Percentiles rank a stretch among this genome's conserved stretches.
These are phyloP conservation scores for Saccostrea cuccullata DNA, from an alignment of 1,140 invertebrate genomes.

Conservation along the genomic window DNA sequence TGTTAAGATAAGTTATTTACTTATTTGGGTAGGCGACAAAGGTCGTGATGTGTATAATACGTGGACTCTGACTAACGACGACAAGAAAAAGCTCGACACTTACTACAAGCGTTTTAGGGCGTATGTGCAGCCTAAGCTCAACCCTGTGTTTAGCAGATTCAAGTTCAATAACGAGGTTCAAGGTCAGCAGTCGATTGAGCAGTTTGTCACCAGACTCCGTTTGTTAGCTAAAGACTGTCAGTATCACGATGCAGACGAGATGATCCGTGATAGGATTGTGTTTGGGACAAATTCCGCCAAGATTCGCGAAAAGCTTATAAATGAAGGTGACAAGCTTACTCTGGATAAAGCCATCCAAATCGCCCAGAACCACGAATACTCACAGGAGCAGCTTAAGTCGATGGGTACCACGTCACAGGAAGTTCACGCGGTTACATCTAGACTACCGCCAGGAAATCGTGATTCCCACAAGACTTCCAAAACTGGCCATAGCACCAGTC, in stretches of 20 bases:
- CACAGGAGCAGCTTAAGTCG: slow-evolving; percentile 43
- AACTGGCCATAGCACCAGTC: not conserved
- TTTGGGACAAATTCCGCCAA: slow-evolving; percentile 47
- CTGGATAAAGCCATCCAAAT: slow-evolving; percentile 56
- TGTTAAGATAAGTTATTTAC: slow-evolving; percentile 35
- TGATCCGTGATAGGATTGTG: slow-evolving; percentile 52
- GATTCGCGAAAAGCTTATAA: slow-evolving; percentile 48
- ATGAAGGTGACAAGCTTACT: slow-evolving; percentile 43
- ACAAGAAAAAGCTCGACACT: slow-evolving; percentile 43
- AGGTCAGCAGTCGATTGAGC: not conserved
- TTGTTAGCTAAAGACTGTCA: slow-evolving; percentile 33
- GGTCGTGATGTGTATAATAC: slow-evolving; percentile 43
- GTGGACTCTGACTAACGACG: slow-evolving; percentile 37
- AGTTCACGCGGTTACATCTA: not conserved
- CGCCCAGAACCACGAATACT: slow-evolving; percentile 54
- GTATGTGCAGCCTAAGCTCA: slow-evolving; percentile 49
- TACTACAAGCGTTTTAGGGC: slow-evolving; percentile 41
- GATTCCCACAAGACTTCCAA: not conserved
- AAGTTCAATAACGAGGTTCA: slow-evolving; percentile 40
- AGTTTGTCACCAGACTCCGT: slow-evolving; percentile 31
- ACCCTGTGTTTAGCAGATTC: slow-evolving; percentile 38
- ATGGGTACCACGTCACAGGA: slow-evolving; percentile 38
- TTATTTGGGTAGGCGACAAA: slow-evolving; percentile 52
- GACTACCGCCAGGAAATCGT: not conserved
- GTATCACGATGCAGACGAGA: slow-evolving; percentile 50